Evolutionary conservation across 2,113 vertebrate species (phyloP).

Genomic region (Urocolius indicus): DNA sequence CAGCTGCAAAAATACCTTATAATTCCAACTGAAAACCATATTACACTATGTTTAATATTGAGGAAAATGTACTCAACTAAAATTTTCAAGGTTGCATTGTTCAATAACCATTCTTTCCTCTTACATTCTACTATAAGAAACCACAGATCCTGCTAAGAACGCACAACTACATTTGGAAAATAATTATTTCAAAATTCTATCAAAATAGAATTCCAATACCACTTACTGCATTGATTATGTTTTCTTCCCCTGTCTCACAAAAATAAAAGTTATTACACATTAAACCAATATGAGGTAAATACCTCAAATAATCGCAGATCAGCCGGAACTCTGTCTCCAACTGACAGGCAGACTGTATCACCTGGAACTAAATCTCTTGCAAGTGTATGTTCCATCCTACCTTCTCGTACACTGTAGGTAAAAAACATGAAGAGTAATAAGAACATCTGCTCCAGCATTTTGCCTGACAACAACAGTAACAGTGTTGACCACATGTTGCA

Average conservation of each 20-base stretch:
- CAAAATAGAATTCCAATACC: neutral
- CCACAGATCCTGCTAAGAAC: neutral
- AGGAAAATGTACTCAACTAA: neutral
- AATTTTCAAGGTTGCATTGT: neutral
- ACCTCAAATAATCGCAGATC: constrained; percentile 96
- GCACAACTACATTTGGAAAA: neutral
- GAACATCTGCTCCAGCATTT: neutral
- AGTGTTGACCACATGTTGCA: accelerated
- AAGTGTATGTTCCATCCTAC: constrained; percentile 88
- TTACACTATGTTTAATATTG: neutral
- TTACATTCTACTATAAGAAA: neutral
- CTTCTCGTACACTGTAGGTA: constrained; percentile 85
- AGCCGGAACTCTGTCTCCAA: constrained; percentile 95
- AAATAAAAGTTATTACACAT: neutral
- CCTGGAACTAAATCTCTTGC: constrained; percentile 96
- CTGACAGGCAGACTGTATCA: constrained; percentile 93
- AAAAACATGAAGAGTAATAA: neutral
- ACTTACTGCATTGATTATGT: neutral
- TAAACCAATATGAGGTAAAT: neutral
- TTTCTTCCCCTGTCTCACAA: neutral
- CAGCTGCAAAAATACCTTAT: neutral
- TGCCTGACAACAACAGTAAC: neutral
- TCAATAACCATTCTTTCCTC: neutral
- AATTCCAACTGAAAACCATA: neutral
- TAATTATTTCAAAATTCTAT: neutral